phyloP scores from a whole-genome alignment of 2,888 invertebrate species.

The Atrina japonica region DNA sequence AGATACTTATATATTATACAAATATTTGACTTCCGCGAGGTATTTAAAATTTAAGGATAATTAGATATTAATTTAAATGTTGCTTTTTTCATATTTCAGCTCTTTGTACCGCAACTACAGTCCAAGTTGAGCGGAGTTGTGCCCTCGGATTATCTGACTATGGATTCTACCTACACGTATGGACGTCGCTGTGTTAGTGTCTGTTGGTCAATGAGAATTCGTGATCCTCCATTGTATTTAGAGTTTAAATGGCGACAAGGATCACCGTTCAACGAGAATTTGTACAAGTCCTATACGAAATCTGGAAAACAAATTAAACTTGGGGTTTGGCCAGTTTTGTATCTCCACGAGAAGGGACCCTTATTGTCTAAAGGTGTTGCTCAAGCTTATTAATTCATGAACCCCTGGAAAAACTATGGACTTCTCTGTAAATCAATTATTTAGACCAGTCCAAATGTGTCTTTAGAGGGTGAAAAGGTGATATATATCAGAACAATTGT shows the following conservation, averaged over 20 bases:
- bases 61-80: background rate
- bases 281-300: slow-evolving; percentile 17
- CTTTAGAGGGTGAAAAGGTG: no score
- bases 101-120: slow-evolving; percentile 5
- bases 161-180: background rate
- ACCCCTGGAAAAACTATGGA: no score
- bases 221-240: slow-evolving; percentile 13
- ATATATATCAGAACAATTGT: no score
- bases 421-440: no score
- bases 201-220: slow-evolving; percentile 25
- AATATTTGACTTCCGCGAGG: no score
- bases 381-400: slow-evolving; percentile 3
- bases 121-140: background rate
- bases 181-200: slow-evolving; percentile 17
- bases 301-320: slow-evolving; percentile 15
- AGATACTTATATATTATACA: no score
- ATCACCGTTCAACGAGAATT: slow-evolving; percentile 15
- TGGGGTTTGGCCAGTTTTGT: slow-evolving; percentile 20
- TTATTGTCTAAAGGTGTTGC: slow-evolving; percentile 17
- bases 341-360: slow-evolving; percentile 21
- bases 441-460: no score
- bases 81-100: no score
- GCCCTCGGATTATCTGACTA: background rate
- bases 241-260: slow-evolving; percentile 12
- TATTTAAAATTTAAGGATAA: background rate